phyloP scores from a whole-genome alignment of 23 tunicate species.

The Corella eumyota region DNA sequence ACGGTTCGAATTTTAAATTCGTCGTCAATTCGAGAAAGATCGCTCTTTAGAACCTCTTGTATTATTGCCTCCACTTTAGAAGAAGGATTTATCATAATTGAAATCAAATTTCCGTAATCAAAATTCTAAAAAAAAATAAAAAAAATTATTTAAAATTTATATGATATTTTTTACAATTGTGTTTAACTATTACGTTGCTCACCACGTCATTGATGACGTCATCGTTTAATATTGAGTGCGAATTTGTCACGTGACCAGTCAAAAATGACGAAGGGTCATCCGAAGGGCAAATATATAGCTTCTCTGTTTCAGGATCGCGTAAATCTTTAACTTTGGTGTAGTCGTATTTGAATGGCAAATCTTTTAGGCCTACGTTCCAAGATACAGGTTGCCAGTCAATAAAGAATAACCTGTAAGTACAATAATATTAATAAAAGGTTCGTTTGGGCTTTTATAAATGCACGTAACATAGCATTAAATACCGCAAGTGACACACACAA shows the following conservation, averaged over 20 bases:
- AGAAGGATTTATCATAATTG: conserved; percentile 37
- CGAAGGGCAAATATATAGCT: conserved; percentile 33
- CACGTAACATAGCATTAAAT: too few species aligned
- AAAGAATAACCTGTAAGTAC: conserved; percentile 44
- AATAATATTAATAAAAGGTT: not conserved
- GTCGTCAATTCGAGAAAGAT: not conserved
- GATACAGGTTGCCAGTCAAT: conserved; percentile 72
- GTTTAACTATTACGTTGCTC: conserved; percentile 10
- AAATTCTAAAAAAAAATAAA: not conserved
- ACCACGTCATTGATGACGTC: conserved; percentile 35
- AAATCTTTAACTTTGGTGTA: conserved; percentile 18
- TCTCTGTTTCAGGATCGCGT: conserved; percentile 2
- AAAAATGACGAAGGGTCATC: conserved; percentile 25
- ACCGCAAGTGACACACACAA: too few species aligned
- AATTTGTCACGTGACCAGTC: conserved; percentile 45
- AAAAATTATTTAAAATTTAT: not conserved
- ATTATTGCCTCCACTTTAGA: conserved; percentile 52
- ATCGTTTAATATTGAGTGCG: conserved; percentile 32
- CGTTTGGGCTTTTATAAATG: too few species aligned
- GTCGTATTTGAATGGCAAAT: conserved; percentile 48
- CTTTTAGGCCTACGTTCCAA: conserved; percentile 59
- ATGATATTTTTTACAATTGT: too few species aligned
- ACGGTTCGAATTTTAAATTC: conserved; percentile 21
- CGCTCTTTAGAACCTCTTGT: conserved; percentile 1
- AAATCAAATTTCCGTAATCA: conserved; percentile 5